A percentile compares a stretch with the other conserved stretches of the same genome.
Conservation (phyloP, 2,797 vertebrate genomes). For the Antennarius maculatus region DNA sequence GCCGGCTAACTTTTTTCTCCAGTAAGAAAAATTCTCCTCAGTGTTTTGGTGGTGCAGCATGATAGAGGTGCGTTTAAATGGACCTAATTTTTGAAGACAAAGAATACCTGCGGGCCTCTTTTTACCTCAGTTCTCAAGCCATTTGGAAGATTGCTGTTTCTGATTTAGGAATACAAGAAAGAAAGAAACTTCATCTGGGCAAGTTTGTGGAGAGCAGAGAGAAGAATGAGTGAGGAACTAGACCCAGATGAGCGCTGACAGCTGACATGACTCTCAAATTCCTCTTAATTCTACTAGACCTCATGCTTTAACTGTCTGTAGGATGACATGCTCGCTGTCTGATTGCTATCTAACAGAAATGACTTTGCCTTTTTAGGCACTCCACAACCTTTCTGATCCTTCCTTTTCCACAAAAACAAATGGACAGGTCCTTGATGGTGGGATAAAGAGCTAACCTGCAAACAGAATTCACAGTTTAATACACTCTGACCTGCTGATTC, state of each 20-base stretch:
- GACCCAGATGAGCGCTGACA: conserved; percentile 56
- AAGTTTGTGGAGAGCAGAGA: conserved; percentile 42
- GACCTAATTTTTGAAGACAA: conserved; percentile 37
- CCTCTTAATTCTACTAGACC: conserved; percentile 51
- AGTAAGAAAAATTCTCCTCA: conserved; percentile 49
- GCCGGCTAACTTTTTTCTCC: conserved; percentile 47
- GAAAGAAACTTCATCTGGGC: conserved; percentile 42
- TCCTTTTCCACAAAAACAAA: conserved; percentile 34
- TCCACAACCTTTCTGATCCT: conserved; percentile 30
- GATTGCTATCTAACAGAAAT: conserved; percentile 45
- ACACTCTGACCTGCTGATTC: conserved; percentile 36
- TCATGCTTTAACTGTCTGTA: conserved; percentile 29
- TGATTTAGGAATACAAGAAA: conserved; percentile 53
- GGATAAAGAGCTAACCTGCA: conserved; percentile 31
- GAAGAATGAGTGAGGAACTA: conserved; percentile 49
- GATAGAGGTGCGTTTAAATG: conserved; percentile 34
- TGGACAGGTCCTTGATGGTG: conserved; percentile 48
- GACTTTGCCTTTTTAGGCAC: conserved; percentile 68
- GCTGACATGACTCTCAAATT: conserved; percentile 59
- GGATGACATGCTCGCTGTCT: conserved; percentile 38
- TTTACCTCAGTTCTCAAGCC: conserved; percentile 30
- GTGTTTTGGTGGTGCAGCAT: conserved; percentile 31
- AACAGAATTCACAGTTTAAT: conserved; percentile 41
- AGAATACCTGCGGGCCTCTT: conserved; percentile 26
- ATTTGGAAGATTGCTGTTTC: conserved; percentile 51